These are phyloP conservation scores for Drosophila grimshawi DNA, from an alignment of 1,140 invertebrate species.

Conservation along the genomic window DNA sequence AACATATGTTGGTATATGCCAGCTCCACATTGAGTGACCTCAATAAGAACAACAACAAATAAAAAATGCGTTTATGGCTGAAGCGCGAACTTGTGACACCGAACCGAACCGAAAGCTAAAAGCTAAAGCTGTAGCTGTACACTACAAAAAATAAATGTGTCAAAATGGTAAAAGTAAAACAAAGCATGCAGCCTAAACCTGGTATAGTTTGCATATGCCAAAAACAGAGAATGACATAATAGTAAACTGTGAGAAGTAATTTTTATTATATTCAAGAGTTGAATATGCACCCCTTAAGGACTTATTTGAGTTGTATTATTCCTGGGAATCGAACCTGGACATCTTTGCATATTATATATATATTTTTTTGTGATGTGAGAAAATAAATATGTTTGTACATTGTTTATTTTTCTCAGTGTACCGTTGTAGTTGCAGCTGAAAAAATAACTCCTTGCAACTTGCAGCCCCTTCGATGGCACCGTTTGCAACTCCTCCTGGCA, in stretches of 20 bases:
- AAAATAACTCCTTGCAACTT: background rate
- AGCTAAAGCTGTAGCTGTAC: conserved; percentile 8
- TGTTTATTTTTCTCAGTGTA: background rate
- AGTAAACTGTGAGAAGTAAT: too few species aligned
- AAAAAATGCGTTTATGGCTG: conserved; percentile 45
- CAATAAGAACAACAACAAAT: conserved; percentile 37
- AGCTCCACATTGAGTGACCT: conserved; percentile 41
- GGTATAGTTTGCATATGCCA: background rate
- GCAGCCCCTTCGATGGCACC: background rate
- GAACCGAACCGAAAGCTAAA: conserved; percentile 39
- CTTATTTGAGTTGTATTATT: too few species aligned
- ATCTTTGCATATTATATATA: too few species aligned
- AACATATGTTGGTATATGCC: conserved; percentile 5
- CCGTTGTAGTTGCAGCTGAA: background rate
- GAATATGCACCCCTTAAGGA: too few species aligned
- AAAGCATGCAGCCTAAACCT: too few species aligned
- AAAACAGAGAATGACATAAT: too few species aligned
- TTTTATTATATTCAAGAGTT: too few species aligned
- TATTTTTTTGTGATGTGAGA: background rate
- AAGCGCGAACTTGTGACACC: conserved; percentile 75
- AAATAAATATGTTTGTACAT: background rate
- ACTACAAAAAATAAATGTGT: background rate
- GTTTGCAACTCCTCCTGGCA: background rate
- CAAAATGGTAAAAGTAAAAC: too few species aligned
- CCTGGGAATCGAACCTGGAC: too few species aligned